Evolutionary conservation across 2,888 invertebrate species (phyloP).

Genomic region (Neria commutata): DNA sequence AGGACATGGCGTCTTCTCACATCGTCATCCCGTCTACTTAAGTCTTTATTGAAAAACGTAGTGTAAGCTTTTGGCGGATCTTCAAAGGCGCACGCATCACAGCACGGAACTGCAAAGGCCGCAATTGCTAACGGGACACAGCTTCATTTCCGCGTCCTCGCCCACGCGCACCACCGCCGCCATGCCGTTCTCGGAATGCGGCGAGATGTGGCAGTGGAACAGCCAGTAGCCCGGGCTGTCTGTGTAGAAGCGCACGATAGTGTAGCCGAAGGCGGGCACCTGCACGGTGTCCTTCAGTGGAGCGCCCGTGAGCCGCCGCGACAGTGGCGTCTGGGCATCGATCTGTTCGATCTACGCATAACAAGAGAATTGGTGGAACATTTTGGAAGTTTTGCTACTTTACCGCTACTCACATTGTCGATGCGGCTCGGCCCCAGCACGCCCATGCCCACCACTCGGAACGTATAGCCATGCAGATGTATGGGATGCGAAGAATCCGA

Average conservation of each 20-base stretch:
- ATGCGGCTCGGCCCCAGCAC: slow-evolving; percentile 48
- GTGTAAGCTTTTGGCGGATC: too few relatives aligned
- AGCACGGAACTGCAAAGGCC: slow-evolving; percentile 49
- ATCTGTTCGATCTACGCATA: slow-evolving; percentile 47
- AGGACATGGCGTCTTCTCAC: too few relatives aligned
- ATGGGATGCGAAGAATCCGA: slow-evolving; percentile 50
- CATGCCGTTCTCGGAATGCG: slow-evolving; percentile 57
- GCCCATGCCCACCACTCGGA: slow-evolving; percentile 56
- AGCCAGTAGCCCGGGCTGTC: slow-evolving; percentile 57
- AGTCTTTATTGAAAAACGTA: too few relatives aligned
- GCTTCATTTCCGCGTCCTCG: slow-evolving; percentile 52
- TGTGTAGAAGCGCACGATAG: slow-evolving; percentile 51
- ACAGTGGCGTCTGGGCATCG: slow-evolving; percentile 45
- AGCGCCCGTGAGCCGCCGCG: slow-evolving; percentile 43
- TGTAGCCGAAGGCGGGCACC: slow-evolving; percentile 53
- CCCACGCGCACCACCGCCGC: slow-evolving; percentile 52
- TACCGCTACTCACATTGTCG: slow-evolving; percentile 36
- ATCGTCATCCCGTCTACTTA: too few relatives aligned
- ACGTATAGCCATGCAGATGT: slow-evolving; percentile 56
- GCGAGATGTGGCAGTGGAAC: slow-evolving; percentile 54
- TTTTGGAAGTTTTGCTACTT: too few relatives aligned
- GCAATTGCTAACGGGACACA: slow-evolving; percentile 56
- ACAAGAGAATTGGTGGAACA: neutral
- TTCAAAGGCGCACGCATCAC: too few relatives aligned
- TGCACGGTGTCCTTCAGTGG: slow-evolving; percentile 55